Percentiles rank a stretch among this genome's conserved stretches.
These are phyloP conservation scores for Standfussiana lucernea DNA, from an alignment of 2,888 invertebrate genomes.

Conservation along the genomic window DNA sequence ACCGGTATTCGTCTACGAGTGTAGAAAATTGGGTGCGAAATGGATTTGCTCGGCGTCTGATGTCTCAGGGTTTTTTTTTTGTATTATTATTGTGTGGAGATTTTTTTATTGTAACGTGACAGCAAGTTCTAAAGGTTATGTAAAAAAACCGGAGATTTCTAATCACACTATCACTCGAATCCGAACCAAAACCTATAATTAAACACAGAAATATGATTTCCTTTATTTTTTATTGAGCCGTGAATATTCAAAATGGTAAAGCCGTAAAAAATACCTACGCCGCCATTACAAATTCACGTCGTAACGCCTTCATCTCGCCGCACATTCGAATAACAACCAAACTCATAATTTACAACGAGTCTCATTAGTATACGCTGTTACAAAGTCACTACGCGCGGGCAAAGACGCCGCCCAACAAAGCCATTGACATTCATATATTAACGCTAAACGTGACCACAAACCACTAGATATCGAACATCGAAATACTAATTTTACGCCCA, in stretches of 20 bases:
- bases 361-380: slow-evolving; percentile 86
- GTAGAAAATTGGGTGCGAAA: slow-evolving; percentile 47
- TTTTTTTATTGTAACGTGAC: background rate
- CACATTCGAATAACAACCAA: slow-evolving; percentile 81
- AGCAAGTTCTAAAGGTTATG: background rate
- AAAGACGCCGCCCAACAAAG: slow-evolving; percentile 83
- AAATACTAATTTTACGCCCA: slow-evolving; percentile 88
- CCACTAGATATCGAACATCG: slow-evolving; percentile 81
- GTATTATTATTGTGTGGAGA: background rate
- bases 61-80: slow-evolving; percentile 28
- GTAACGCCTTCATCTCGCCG: slow-evolving; percentile 87
- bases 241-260: slow-evolving; percentile 69
- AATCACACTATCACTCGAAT: slow-evolving; percentile 30
- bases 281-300: slow-evolving; percentile 84
- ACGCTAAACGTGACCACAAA: slow-evolving; percentile 86
- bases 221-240: slow-evolving; percentile 60
- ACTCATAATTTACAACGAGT: slow-evolving; percentile 83
- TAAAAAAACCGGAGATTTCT: slow-evolving; percentile 4
- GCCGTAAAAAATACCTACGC: slow-evolving; percentile 78
- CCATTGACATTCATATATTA: slow-evolving; percentile 88
- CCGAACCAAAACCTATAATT: slow-evolving; percentile 56
- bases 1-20: slow-evolving; percentile 47
- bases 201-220: slow-evolving; percentile 62
- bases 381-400: slow-evolving; percentile 77
- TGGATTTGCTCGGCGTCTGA: slow-evolving; percentile 20